These are phyloP conservation scores for Taphrorychus bicolor DNA, from an alignment of 2,888 invertebrate species.

Conservation along the genomic window DNA sequence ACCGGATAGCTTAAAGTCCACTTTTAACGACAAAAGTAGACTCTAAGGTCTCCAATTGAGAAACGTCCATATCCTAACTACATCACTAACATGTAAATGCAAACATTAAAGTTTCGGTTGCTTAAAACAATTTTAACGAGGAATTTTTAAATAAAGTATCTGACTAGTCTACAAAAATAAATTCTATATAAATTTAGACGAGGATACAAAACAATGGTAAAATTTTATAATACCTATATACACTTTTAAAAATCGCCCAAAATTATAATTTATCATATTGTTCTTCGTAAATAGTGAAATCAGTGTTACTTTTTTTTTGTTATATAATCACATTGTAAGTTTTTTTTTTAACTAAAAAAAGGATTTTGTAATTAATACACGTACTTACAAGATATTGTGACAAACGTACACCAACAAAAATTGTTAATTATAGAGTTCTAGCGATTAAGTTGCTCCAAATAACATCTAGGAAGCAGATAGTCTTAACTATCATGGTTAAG, in stretches of 20 bases:
- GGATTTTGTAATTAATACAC: neutral
- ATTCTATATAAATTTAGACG: conserved; percentile 19
- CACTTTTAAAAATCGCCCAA: conserved; percentile 22
- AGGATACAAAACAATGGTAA: conserved; percentile 29
- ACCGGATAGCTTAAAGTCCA: conserved; percentile 38
- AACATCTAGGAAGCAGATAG: neutral
- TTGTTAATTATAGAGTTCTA: neutral
- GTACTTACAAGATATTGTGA: neutral
- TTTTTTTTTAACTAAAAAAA: neutral
- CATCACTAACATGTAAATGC: conserved; percentile 39
- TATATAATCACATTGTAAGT: neutral
- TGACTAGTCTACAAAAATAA: conserved; percentile 40
- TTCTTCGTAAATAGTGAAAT: conserved; percentile 3
- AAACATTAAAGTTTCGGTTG: conserved; percentile 39
- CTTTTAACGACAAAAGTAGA: conserved; percentile 38
- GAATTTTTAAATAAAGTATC: conserved; percentile 16
- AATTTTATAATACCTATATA: no score
- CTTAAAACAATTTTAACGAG: conserved; percentile 11
- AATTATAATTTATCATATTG: neutral
- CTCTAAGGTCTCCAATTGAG: conserved; percentile 28
- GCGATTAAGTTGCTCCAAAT: neutral
- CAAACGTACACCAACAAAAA: neutral
- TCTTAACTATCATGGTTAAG: no score
- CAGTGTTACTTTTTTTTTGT: neutral
- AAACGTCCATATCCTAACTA: conserved; percentile 40